Conservation (phyloP, 2,113 vertebrate genomes). For the Atrichornis clamosus region DNA sequence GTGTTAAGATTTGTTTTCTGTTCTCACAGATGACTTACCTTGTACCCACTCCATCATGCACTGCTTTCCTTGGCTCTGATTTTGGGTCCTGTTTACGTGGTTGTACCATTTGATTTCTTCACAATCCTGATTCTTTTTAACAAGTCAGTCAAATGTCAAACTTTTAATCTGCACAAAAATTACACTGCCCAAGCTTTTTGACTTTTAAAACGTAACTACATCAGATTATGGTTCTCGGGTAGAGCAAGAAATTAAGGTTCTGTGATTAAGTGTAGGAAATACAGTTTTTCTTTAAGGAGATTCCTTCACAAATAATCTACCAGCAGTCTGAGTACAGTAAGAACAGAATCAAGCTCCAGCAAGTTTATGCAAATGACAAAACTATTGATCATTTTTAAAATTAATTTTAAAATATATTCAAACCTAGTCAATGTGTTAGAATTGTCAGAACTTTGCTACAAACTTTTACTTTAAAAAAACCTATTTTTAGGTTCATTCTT, state of each 20-base stretch:
- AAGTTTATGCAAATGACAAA: background rate
- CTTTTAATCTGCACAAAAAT: background rate
- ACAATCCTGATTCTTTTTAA: background rate
- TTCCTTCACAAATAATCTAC: background rate
- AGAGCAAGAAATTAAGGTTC: background rate
- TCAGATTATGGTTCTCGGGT: background rate
- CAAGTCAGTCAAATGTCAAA: background rate
- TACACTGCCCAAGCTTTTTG: background rate
- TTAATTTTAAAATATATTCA: background rate
- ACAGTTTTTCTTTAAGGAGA: background rate
- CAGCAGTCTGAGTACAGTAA: background rate
- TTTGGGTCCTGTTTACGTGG: background rate
- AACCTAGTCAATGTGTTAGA: background rate
- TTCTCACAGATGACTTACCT: background rate
- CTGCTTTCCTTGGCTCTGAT: background rate
- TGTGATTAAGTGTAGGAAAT: background rate
- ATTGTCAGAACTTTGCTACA: background rate
- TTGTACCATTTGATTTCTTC: background rate
- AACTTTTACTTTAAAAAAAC: background rate
- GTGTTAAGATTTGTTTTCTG: fast-evolving
- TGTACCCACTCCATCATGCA: background rate
- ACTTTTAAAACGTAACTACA: background rate
- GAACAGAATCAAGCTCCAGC: background rate
- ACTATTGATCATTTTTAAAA: background rate
- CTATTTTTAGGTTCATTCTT: background rate